A percentile compares a stretch with the other conserved stretches of the same genome.
Conservation (phyloP, 2,888 invertebrate genomes). For the Trilocha varians region DNA sequence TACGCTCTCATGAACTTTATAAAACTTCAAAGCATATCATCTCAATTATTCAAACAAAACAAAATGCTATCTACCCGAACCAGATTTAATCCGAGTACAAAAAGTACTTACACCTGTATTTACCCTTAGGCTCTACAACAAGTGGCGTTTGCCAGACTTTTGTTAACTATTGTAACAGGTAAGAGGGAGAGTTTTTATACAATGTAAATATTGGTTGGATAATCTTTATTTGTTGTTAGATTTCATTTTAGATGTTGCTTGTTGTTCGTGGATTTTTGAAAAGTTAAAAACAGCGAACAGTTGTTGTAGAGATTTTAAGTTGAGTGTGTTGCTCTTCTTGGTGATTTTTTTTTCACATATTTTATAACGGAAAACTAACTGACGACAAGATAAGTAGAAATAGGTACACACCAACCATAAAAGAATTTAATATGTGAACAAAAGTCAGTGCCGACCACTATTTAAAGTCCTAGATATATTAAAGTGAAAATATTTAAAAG, state of each 20-base stretch:
- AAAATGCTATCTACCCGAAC: slow-evolving; percentile 8
- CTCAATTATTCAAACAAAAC: neutral
- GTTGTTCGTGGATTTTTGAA: neutral
- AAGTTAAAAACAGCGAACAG: neutral
- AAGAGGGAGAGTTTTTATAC: slow-evolving; percentile 7
- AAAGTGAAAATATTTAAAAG: too few relatives aligned
- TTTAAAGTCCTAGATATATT: too few relatives aligned
- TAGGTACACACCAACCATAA: too few relatives aligned
- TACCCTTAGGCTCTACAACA: slow-evolving; percentile 45
- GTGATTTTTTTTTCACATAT: too few relatives aligned
- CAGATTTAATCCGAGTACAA: neutral
- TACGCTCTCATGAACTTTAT: too few relatives aligned
- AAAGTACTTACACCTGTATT: slow-evolving; percentile 48
- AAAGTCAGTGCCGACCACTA: too few relatives aligned
- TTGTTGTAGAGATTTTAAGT: too few relatives aligned
- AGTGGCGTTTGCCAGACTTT: slow-evolving; percentile 20
- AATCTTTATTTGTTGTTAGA: neutral
- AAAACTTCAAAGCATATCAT: too few relatives aligned
- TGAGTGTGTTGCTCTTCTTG: too few relatives aligned
- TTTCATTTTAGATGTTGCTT: neutral
- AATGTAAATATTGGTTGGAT: slow-evolving; percentile 7
- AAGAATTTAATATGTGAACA: too few relatives aligned
- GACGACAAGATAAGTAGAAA: too few relatives aligned
- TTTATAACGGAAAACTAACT: too few relatives aligned
- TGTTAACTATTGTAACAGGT: slow-evolving; percentile 25